These are phyloP conservation scores for Drosophila subquinaria DNA, from an alignment of 2,888 invertebrate species.

Conservation along the genomic window DNA sequence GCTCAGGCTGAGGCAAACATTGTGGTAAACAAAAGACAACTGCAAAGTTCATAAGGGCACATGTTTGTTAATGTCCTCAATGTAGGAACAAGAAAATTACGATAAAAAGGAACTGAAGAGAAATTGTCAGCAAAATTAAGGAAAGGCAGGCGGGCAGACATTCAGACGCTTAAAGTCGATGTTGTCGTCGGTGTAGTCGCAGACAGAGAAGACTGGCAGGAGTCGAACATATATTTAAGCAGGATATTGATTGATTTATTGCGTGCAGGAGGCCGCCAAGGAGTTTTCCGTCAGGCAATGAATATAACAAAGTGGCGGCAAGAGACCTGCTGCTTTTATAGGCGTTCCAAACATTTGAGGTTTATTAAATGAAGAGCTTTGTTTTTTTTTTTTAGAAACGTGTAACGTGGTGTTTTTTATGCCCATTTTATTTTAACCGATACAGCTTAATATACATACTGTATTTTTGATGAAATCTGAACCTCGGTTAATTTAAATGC, in stretches of 20 bases:
- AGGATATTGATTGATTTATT: conserved; percentile 65
- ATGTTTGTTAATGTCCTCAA: conserved; percentile 65
- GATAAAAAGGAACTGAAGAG: conserved; percentile 11
- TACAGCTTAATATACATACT: too few relatives aligned
- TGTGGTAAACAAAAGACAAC: conserved; percentile 66
- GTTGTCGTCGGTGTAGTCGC: conserved; percentile 25
- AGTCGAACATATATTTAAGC: conserved; percentile 49
- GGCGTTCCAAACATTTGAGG: conserved; percentile 36
- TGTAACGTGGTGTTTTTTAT: background rate
- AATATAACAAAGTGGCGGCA: conserved; percentile 24
- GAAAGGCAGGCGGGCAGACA: conserved; percentile 33
- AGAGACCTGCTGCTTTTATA: conserved; percentile 28
- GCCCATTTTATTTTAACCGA: background rate
- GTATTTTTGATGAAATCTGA: too few relatives aligned
- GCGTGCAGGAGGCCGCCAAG: conserved; percentile 48
- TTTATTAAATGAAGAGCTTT: conserved; percentile 47
- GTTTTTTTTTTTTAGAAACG: conserved; percentile 9
- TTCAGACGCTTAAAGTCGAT: conserved; percentile 49
- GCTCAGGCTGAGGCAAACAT: conserved; percentile 33
- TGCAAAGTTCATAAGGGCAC: conserved; percentile 63
- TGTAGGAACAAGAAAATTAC: conserved; percentile 24
- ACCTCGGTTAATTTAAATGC: too few relatives aligned
- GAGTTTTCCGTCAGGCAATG: conserved; percentile 53
- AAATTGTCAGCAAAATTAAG: conserved; percentile 47
- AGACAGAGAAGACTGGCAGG: conserved; percentile 33